phyloP scores from a whole-genome alignment of 2,888 invertebrate genomes.

The Tenthredo mesomela region DNA sequence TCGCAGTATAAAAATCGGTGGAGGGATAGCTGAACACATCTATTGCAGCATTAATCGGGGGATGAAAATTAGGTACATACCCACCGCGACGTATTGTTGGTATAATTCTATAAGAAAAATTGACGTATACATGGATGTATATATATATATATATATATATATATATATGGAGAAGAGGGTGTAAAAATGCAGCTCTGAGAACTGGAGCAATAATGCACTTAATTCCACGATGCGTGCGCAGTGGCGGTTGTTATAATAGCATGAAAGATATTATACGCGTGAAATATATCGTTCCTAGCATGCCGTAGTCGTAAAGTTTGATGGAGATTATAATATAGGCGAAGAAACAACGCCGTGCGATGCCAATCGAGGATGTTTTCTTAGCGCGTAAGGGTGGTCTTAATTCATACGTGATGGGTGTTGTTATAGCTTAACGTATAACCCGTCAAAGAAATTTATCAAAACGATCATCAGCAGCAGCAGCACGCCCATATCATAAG shows the following conservation, averaged over 20 bases:
- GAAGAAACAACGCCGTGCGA: conserved; percentile 8
- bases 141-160: too few relatives aligned
- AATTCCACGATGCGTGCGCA: neutral
- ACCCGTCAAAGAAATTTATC: conserved; percentile 73
- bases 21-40: neutral
- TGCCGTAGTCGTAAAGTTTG: conserved; percentile 53
- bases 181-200: neutral
- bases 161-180: too few relatives aligned
- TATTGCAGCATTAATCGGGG: neutral
- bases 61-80: neutral
- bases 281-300: conserved; percentile 19
- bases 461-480: conserved; percentile 62
- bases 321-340: conserved; percentile 29
- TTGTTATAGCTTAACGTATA: conserved; percentile 75
- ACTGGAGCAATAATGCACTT: neutral
- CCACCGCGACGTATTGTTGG: too few relatives aligned
- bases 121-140: too few relatives aligned
- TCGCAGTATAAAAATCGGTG: neutral
- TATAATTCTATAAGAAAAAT: too few relatives aligned
- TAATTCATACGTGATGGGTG: conserved; percentile 75
- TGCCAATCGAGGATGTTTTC: conserved; percentile 51
- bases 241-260: neutral
- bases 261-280: neutral
- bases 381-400: conserved; percentile 54
- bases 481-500: neutral